These are phyloP conservation scores for Parnassius glacialis DNA, from an alignment of 2,888 invertebrate species.

Conservation along the genomic window DNA sequence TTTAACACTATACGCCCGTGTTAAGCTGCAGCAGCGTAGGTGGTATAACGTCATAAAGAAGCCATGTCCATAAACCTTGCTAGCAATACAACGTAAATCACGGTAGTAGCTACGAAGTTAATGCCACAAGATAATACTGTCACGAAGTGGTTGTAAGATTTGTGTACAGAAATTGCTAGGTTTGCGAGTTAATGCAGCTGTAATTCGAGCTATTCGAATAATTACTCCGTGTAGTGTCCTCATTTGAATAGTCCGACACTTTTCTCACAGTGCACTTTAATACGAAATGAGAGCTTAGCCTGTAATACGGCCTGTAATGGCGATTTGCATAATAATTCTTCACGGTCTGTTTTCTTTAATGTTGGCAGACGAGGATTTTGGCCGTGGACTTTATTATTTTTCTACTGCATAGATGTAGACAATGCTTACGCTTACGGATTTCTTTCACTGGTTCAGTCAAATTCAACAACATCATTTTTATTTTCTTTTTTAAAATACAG, in stretches of 20 bases:
- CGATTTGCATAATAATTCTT: conserved; percentile 24
- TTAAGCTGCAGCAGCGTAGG: conserved; percentile 34
- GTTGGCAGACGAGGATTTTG: conserved; percentile 18
- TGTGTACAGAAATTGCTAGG: conserved; percentile 27
- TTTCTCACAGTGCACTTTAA: conserved; percentile 16
- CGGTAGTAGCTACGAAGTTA: conserved; percentile 28
- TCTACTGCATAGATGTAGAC: conserved; percentile 3
- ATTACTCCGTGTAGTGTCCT: conserved; percentile 26
- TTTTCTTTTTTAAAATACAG: too few species aligned
- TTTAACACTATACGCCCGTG: conserved; percentile 11
- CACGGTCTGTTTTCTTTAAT: conserved; percentile 27
- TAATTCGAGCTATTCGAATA: conserved; percentile 29
- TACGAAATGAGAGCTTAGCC: conserved; percentile 17
- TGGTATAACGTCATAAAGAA: conserved; percentile 43
- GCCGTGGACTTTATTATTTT: conserved; percentile 14
- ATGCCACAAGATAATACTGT: conserved; percentile 27
- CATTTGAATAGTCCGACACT: conserved; percentile 27
- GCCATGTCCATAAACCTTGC: conserved; percentile 41
- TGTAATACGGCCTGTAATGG: conserved; percentile 23
- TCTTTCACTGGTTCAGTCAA: too few species aligned
- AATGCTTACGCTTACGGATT: too few species aligned
- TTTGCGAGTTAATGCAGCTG: conserved; percentile 26
- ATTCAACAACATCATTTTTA: too few species aligned
- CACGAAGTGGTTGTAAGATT: conserved; percentile 27
- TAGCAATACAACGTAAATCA: conserved; percentile 41